Conservation (phyloP, 1,140 invertebrate species). For the Heterodera carotae region DNA sequence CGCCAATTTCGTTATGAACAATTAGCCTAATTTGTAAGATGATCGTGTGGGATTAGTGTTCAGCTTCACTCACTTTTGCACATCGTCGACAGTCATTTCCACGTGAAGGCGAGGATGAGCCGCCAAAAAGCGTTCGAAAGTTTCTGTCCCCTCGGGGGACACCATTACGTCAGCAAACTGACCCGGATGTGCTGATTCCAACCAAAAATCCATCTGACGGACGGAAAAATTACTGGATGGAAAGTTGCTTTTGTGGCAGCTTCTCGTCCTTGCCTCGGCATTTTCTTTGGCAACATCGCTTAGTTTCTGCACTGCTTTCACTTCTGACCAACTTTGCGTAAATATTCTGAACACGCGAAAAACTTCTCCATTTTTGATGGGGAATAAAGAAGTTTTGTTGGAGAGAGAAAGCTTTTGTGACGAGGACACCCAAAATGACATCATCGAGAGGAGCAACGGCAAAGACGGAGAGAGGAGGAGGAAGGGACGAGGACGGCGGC, state of each 20-base stretch:
- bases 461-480: neutral
- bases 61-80: conserved; percentile 51
- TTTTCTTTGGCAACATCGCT: conserved; percentile 42
- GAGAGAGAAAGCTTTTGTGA: neutral
- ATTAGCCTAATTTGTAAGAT: conserved; percentile 7
- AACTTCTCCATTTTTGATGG: conserved; percentile 1
- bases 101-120: conserved; percentile 41
- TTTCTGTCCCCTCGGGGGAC: conserved; percentile 29
- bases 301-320: conserved; percentile 38
- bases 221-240: conserved; percentile 5
- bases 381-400: neutral
- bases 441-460: neutral
- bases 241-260: no score
- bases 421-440: neutral
- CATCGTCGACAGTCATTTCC: conserved; percentile 58
- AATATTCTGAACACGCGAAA: conserved; percentile 51
- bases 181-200: conserved; percentile 48
- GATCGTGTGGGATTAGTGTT: neutral
- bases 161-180: conserved; percentile 61
- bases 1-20: conserved; percentile 6
- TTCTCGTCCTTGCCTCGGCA: conserved; percentile 31
- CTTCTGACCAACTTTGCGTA: conserved; percentile 40
- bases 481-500: neutral
- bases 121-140: conserved; percentile 43
- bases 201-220: conserved; percentile 60